A percentile compares a stretch with the other conserved stretches of the same genome.
phyloP scores from a whole-genome alignment of 1,140 invertebrate genomes.

The Hydropsyche tenuis region DNA sequence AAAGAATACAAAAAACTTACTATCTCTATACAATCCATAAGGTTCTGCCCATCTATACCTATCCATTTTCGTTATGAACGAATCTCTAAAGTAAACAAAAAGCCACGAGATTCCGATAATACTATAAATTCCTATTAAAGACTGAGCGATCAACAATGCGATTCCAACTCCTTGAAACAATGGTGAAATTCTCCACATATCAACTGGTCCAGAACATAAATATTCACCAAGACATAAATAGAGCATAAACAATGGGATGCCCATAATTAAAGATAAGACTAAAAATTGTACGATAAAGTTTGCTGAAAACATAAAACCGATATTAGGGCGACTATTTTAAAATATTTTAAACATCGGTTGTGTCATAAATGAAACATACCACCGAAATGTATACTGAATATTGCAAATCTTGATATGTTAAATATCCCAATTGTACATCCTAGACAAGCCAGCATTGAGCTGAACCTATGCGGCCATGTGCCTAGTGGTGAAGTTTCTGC shows the following conservation, averaged over 20 bases:
- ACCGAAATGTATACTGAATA: constrained; percentile 86
- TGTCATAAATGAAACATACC: constrained; percentile 60
- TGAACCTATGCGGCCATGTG: constrained; percentile 80
- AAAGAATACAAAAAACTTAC: constrained; percentile 60
- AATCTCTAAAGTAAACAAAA: constrained; percentile 87
- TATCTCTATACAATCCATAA: constrained; percentile 70
- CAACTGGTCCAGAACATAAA: constrained; percentile 81
- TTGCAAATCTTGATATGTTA: constrained; percentile 87
- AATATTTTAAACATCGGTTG: neutral
- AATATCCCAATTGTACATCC: constrained; percentile 86
- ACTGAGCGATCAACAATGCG: constrained; percentile 78
- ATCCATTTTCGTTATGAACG: constrained; percentile 83
- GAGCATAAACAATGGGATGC: constrained; percentile 84
- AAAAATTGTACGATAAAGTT: constrained; percentile 91
- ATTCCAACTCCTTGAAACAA: constrained; percentile 89
- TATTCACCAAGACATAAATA: constrained; percentile 86
- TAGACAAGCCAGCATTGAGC: constrained; percentile 80
- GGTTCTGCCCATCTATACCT: constrained; percentile 83
- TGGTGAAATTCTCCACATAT: constrained; percentile 93
- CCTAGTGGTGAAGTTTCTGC: constrained; percentile 54
- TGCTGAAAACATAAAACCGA: constrained; percentile 64
- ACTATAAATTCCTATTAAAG: constrained; percentile 84
- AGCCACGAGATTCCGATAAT: constrained; percentile 89
- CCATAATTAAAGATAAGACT: constrained; percentile 81
- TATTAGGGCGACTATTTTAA: neutral